Evolutionary conservation across 2,113 vertebrate genomes (phyloP).

Genomic region (Ictalurus furcatus): DNA sequence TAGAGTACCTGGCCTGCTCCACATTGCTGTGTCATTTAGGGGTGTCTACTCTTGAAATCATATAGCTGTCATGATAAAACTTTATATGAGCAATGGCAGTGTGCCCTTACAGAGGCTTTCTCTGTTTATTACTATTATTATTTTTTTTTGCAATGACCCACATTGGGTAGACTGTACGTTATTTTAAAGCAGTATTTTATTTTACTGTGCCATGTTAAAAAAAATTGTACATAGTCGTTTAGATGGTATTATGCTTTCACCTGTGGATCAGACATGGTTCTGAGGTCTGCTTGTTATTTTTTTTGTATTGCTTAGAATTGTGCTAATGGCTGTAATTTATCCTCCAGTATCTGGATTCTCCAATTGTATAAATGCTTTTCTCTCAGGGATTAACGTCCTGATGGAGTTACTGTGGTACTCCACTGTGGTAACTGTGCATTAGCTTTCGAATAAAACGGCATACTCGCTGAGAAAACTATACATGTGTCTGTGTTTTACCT

Average conservation of each 20-base stretch:
- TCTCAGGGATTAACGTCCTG: constrained; percentile 90
- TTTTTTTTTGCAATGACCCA: constrained; percentile 79
- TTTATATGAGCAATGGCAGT: constrained; percentile 62
- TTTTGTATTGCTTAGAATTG: constrained; percentile 66
- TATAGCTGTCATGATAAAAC: constrained; percentile 49
- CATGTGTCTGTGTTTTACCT: constrained; percentile 52
- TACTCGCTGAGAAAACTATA: constrained; percentile 74
- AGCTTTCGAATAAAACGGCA: constrained; percentile 76
- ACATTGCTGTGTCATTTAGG: constrained; percentile 2
- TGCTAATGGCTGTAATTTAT: constrained; percentile 78
- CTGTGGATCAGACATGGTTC: constrained; percentile 80
- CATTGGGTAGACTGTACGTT: constrained; percentile 86
- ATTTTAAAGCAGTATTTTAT: constrained; percentile 84
- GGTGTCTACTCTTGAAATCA: constrained; percentile 26
- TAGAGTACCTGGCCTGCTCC: not conserved
- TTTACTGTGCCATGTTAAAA: constrained; percentile 81
- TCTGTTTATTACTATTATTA: constrained; percentile 32
- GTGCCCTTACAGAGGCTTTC: constrained; percentile 57
- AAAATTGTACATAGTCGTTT: constrained; percentile 62
- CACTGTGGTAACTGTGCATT: constrained; percentile 70
- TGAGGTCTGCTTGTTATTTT: constrained; percentile 60
- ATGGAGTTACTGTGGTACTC: constrained; percentile 74
- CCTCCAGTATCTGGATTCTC: constrained; percentile 89
- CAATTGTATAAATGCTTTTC: constrained; percentile 69
- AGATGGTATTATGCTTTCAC: constrained; percentile 67